These are phyloP conservation scores for Hycleus cichorii DNA, from an alignment of 1,140 invertebrate genomes.

Conservation along the genomic window DNA sequence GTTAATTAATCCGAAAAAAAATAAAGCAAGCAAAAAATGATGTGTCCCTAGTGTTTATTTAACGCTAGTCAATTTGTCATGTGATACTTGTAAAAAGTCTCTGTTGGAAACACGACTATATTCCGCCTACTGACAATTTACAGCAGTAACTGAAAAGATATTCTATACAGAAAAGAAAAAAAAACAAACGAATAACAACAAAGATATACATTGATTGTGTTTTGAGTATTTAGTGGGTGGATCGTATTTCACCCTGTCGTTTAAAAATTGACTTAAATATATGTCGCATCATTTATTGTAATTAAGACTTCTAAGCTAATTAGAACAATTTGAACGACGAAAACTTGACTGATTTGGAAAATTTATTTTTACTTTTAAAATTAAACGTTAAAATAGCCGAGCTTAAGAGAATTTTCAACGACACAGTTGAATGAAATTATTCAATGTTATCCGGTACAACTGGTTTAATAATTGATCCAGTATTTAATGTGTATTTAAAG, in stretches of 20 bases:
- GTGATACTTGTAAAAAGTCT: background rate
- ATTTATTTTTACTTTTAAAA: background rate
- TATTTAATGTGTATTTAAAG: too few species aligned
- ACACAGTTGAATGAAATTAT: too few species aligned
- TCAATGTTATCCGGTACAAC: too few species aligned
- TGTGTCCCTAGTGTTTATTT: constrained; percentile 1
- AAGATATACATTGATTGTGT: constrained; percentile 10
- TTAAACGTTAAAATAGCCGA: too few species aligned
- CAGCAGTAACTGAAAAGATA: background rate
- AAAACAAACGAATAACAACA: background rate
- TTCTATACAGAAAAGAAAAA: too few species aligned
- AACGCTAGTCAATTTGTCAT: constrained; percentile 1
- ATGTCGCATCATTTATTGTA: constrained; percentile 6
- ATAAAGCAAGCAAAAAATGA: background rate
- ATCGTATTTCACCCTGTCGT: constrained; percentile 1
- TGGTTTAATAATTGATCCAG: too few species aligned
- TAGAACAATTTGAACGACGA: background rate
- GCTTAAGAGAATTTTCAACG: too few species aligned
- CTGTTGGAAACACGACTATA: constrained; percentile 7
- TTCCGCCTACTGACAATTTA: constrained; percentile 11
- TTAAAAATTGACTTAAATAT: constrained; percentile 1
- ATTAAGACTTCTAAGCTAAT: background rate
- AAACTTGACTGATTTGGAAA: background rate
- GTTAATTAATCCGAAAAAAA: background rate
- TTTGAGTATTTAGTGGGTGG: background rate